These are phyloP conservation scores for Formicarius rufipectus DNA, from an alignment of 2,113 vertebrate genomes.

Conservation along the genomic window DNA sequence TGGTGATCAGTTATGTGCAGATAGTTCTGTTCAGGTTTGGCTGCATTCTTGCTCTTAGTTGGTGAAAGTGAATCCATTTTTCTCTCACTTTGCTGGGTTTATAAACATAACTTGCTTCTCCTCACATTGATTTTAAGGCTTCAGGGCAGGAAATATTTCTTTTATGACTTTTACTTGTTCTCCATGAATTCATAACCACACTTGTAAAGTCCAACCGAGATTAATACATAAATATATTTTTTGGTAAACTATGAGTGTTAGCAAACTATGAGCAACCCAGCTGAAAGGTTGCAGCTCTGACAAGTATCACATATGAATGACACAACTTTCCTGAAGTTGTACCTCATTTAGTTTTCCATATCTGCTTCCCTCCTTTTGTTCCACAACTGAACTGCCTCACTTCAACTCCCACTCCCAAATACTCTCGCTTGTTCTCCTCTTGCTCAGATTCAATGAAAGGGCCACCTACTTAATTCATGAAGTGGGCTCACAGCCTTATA, in stretches of 20 bases:
- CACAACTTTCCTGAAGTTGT: neutral
- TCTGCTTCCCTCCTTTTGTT: neutral
- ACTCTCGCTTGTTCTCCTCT: neutral
- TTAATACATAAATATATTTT: neutral
- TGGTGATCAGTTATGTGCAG: accelerated
- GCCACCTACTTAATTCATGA: neutral
- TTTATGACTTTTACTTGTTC: slow-evolving; percentile 8
- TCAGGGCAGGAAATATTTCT: neutral
- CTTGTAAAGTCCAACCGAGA: neutral
- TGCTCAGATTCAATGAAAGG: neutral
- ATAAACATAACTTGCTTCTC: neutral
- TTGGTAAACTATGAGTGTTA: neutral
- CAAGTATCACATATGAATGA: neutral
- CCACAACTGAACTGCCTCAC: neutral
- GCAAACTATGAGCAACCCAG: neutral
- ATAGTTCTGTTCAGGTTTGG: neutral
- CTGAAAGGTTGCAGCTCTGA: neutral
- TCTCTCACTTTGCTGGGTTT: neutral
- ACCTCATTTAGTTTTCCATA: neutral
- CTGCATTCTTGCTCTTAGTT: neutral
- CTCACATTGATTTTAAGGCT: neutral
- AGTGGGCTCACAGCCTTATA: neutral
- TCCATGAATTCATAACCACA: neutral
- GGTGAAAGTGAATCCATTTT: neutral
- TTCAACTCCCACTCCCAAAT: neutral